These are phyloP conservation scores for Matsumurasca onukii DNA, from an alignment of 1,140 invertebrate genomes.

Conservation along the genomic window DNA sequence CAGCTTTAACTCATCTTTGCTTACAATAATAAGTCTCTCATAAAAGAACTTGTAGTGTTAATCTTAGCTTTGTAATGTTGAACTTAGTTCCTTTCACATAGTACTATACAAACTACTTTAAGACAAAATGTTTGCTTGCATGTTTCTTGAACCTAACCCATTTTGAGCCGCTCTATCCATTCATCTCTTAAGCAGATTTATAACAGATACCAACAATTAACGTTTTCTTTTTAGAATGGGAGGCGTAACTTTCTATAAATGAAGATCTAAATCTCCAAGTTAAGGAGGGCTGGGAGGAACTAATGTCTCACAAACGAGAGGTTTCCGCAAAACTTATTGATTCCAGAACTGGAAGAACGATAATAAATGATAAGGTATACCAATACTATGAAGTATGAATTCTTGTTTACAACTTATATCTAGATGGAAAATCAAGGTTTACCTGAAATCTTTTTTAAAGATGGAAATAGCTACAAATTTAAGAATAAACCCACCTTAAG, in stretches of 20 bases:
- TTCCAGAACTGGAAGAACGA: not conserved
- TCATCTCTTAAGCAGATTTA: no score
- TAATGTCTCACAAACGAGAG: not conserved
- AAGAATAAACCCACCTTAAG: not conserved
- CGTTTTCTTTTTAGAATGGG: constrained; percentile 14
- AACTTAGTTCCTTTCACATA: no score
- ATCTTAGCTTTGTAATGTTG: no score
- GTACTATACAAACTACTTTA: no score
- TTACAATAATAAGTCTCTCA: no score
- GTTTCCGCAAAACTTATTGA: not conserved
- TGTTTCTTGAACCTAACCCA: no score
- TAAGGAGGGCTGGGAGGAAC: not conserved
- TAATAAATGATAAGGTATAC: not conserved
- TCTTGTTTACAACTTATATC: not conserved
- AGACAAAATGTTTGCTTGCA: no score
- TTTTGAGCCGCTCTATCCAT: no score
- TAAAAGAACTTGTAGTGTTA: no score
- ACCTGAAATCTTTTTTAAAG: not conserved
- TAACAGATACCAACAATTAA: no score
- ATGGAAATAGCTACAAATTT: not conserved
- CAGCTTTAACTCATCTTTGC: no score
- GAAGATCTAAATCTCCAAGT: constrained; percentile 5
- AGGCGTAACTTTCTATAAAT: not conserved
- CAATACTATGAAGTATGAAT: not conserved
- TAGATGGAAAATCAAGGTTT: not conserved